Evolutionary conservation across 2,888 invertebrate species (phyloP), one percentile per base, ranked within the genome.

Genomic region (Troilus luridus): DNA sequence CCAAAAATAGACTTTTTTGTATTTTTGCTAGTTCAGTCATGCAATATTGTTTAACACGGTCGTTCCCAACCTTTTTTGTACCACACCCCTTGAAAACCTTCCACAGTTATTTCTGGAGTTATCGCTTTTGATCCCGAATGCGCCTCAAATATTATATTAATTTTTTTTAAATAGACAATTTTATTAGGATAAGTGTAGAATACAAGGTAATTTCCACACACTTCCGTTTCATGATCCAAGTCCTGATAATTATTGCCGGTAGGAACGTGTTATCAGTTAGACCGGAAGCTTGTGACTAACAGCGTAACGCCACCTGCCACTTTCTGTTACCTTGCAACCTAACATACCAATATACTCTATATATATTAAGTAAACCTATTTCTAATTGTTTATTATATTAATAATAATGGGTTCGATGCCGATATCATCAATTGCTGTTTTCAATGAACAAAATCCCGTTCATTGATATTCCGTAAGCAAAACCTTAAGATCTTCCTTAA

Each of bases 151-250:
- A 77, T 41, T 77, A 1, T 41, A 41, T 41, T 14, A 17, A 9
- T 17, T 41, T 19, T 19, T 6, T n/a, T 72, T 27, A 27, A 6
- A 14, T 14, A 41, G 41, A 77, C 21, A 77, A 77, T 77, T 7
- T 8, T 41, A 77, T 17, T 77, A 19, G 41, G 17, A 41, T 77
- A 41, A 77, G 72, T 77, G 41, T 77, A 77, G 72, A 14, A 19
- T 72, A 5, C 14, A 12, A 72, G 2, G n/a, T 27, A 77, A 77
- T 77, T 77, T 41, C 72, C 1, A 27, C 7, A 77, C 41, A 77
- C 27, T 77, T 77, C 72, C 72, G 72, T 77, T 77, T 9, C 72
- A 77, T 67, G 67, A 67, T 41, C 72, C 72, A 77, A 77, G 41
- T 41, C 9, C 27, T 17, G 72, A 41, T 77, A 77, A 77, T 77